A percentile compares a stretch with the other conserved stretches of the same genome.
phyloP scores from a whole-genome alignment of 2,888 invertebrate genomes.

The Dilophus febrilis region DNA sequence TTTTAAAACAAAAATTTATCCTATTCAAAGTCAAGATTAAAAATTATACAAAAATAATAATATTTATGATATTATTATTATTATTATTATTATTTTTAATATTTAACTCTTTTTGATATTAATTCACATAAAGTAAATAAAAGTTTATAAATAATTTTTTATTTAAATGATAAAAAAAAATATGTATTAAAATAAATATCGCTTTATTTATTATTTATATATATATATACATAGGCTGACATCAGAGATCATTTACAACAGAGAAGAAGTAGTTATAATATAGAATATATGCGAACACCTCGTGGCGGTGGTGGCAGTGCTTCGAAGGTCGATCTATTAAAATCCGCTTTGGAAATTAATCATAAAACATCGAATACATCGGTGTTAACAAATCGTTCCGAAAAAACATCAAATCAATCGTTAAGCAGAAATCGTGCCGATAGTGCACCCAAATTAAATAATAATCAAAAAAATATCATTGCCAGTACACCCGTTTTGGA shows the following conservation, averaged over 20 bases:
- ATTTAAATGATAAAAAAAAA: no score
- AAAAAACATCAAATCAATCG: conserved; percentile 41
- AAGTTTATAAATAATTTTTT: no score
- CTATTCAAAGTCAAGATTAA: no score
- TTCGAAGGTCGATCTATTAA: conserved; percentile 43
- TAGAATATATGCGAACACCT: conserved; percentile 24
- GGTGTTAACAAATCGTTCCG: conserved; percentile 26
- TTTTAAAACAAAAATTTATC: no score
- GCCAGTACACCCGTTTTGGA: conserved; percentile 39
- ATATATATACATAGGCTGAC: no score
- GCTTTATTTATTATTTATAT: no score
- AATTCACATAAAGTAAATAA: no score
- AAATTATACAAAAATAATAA: no score
- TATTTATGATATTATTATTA: no score
- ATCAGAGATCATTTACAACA: conserved; percentile 30
- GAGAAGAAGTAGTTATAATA: conserved; percentile 30
- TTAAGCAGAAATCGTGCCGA: conserved; percentile 37
- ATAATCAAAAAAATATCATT: conserved; percentile 40
- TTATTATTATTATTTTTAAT: no score
- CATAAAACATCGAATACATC: conserved; percentile 35
- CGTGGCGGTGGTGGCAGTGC: conserved; percentile 29
- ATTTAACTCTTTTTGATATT: no score
- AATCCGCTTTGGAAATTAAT: conserved; percentile 52
- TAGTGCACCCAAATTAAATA: conserved; percentile 43
- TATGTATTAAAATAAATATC: no score